phyloP scores from a whole-genome alignment of 2,113 vertebrate genomes.

The Nothocercus julius region DNA sequence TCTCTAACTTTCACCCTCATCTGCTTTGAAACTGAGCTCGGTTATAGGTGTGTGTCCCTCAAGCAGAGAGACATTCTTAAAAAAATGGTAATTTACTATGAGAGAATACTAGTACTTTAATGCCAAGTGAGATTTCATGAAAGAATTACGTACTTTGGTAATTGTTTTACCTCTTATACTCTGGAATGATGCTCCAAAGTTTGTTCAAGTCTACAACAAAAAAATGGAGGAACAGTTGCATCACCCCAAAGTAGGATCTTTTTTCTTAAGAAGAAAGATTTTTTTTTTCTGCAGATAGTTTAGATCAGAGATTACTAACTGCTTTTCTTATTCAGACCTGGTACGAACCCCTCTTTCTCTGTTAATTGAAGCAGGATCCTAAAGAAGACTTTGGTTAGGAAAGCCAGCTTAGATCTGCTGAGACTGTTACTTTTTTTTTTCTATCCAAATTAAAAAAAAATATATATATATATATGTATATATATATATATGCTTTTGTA shows the following conservation, averaged over 20 bases:
- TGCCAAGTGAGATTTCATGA: neutral
- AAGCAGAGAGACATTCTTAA: constrained; percentile 1
- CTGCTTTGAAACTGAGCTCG: neutral
- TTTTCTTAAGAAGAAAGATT: neutral
- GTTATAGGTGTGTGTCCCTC: neutral
- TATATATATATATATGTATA: no score
- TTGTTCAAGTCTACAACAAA: neutral
- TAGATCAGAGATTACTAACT: neutral
- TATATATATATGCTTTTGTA: neutral
- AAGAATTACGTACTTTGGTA: neutral
- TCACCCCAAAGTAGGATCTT: neutral
- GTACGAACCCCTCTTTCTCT: neutral
- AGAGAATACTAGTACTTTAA: neutral
- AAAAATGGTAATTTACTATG: no score
- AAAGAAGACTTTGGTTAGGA: neutral
- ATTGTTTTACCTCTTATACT: neutral
- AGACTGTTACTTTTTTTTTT: neutral
- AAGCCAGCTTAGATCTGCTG: neutral
- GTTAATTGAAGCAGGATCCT: neutral
- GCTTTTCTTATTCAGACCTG: neutral
- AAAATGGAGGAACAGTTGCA: neutral
- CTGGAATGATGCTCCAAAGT: neutral
- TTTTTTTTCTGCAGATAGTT: neutral
- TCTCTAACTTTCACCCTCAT: constrained; percentile 25
- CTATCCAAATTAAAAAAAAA: neutral